Percentiles rank a stretch among this genome's conserved stretches.
Evolutionary conservation across 2,888 invertebrate species (phyloP).

Genomic region (Julus scanicus): DNA sequence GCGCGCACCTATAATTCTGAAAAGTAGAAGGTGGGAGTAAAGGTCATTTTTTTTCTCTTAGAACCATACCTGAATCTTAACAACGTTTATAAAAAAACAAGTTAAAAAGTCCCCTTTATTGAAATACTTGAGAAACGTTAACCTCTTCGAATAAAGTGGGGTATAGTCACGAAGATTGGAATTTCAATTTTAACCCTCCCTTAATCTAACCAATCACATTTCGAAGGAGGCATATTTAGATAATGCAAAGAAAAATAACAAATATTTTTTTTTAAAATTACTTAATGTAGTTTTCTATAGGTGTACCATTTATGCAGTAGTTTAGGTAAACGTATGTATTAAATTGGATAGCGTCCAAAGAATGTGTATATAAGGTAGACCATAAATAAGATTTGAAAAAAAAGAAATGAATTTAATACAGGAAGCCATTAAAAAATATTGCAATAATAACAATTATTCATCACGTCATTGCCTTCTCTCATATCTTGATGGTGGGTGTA

Average conservation of each 20-base stretch:
- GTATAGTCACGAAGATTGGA: neutral
- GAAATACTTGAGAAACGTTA: conserved; percentile 13
- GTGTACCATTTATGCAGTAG: neutral
- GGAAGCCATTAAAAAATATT: conserved; percentile 26
- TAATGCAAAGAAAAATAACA: neutral
- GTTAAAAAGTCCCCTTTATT: conserved; percentile 27
- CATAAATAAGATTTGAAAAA: conserved; percentile 29
- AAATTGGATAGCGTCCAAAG: conserved; percentile 6
- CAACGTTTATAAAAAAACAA: conserved; percentile 12
- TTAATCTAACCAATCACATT: neutral
- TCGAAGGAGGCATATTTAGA: neutral
- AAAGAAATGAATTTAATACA: conserved; percentile 9
- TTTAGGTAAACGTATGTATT: neutral
- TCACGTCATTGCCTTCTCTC: neutral
- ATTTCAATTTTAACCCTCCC: neutral
- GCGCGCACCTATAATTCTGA: neutral
- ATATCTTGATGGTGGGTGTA: neutral
- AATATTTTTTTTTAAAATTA: neutral
- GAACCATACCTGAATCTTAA: conserved; percentile 40
- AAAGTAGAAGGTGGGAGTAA: conserved; percentile 31
- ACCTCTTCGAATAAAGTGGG: conserved; percentile 36
- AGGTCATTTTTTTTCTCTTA: conserved; percentile 11
- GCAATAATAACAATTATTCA: conserved; percentile 36
- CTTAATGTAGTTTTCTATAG: neutral
- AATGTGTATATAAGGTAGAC: neutral